Base-by-base conservation (phyloP, 2,797 vertebrate species). In the Erpetoichthys calabaricus region DNA sequence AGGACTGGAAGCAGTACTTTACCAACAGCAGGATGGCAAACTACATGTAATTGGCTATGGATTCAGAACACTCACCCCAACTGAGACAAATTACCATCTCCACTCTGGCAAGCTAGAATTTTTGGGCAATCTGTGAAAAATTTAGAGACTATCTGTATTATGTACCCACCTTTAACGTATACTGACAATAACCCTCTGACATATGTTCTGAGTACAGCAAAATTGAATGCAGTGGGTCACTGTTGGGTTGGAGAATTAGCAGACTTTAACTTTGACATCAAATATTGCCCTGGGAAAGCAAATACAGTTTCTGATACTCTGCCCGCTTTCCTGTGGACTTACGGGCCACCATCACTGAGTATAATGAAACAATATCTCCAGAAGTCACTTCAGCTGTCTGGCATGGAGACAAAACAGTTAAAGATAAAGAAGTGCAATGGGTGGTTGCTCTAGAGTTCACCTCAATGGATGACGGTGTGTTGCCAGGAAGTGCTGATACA, bases 121-220 rank as follows among this genome's bases (percentile, higher is more conserved):
- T 45, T 45, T 57, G 56, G 56, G 56, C 3, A 25, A 5, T 57
- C 7, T 57, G 56, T 47, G 56, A 57, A 7, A 2, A 47, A 47
- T 57, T 51, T 47, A 3, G 43, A 8, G 42, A 57, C 47, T 57
- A 57, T 44, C 41, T 57, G 8, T 57, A 7, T 47, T 3, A 57
- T 10, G 56, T 45, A 9, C 56, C 42, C 3, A 25, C 7, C 41
- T 57, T 57, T 47, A 57, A 56, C 44, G 43, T 45, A 4, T 47
- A 57, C 56, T 4, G 56, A 57, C 6, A 57, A 57, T 41, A 57
- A 57, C 25, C 56, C 56, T 6, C 25, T 57, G 7, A 57, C 56
- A 7, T 57, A 57, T 46, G 56, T 57, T 6, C 45, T 1, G 45
- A 57, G 42, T 45, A 57, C 56, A 3, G 45, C 56, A 8, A 57